Base-by-base conservation (phyloP, 2,888 invertebrate species). In the Panzeria rudis region DNA sequence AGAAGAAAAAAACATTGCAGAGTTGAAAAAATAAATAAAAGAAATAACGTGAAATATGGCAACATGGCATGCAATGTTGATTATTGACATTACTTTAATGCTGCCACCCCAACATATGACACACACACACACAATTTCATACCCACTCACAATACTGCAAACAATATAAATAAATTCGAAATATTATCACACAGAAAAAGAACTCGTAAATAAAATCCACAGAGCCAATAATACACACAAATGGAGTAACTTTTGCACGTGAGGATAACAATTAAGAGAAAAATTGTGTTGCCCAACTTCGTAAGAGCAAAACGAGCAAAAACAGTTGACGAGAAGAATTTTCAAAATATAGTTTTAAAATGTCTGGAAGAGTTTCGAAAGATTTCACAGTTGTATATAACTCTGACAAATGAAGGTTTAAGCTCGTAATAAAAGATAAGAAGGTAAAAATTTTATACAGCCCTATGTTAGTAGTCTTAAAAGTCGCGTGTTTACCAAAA, bases 61-160 rank as follows among this genome's bases (percentile, higher is more conserved):
- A 85, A 85, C 85, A 78, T 78, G 59, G 85, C 85, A 62, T 32
- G 71, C 62, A 75, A 79, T 79, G 82, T 82, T 82, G 85, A 82
- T 85, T 85, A 85, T 85, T 85, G 82, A 85, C 85, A 85, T 85
- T 82, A 82, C 82, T 85, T 64, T 75, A 78, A 75, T 79, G 85
- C 82, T 66, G 78, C 82, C 85, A 82, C 82, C 82, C 78, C 78
- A 82, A 77, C 72, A 84, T 2, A 44, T 23, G 25, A 56, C 13
- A 59, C 54, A 41, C 20, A n/a, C 44, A 38, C 20, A 50, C 17
- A 66, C 47, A 38, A 38, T 66, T 11, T 17, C 3, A 62, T 25
- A 9, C 5, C 11, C 64, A 64, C 56, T 56, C 80, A 64, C 38
- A 11, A 44, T 15, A 11, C 17, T 13, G 52, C 13, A 41, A 72